These are phyloP conservation scores for Lordiphosa collinella DNA, from an alignment of 1,140 invertebrate genomes.

Conservation along the genomic window DNA sequence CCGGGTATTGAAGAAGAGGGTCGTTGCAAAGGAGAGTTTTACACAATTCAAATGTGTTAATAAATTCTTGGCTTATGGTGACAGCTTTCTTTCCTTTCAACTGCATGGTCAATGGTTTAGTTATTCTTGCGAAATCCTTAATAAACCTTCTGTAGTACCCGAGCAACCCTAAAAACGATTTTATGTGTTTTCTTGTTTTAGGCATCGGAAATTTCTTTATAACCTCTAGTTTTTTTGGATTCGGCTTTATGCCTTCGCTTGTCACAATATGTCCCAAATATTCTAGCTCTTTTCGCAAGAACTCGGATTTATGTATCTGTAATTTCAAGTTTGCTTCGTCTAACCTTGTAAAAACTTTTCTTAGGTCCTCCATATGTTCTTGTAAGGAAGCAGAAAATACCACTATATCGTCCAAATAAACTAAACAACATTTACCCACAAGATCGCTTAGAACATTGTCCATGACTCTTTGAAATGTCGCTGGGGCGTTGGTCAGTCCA, in stretches of 20 bases:
- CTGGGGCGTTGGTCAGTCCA: conserved; percentile 1
- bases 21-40: background rate
- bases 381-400: background rate
- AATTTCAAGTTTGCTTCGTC: background rate
- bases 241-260: background rate
- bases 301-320: background rate
- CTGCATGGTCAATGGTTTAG: conserved; percentile 1
- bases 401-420: background rate
- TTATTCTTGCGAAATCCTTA: background rate
- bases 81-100: conserved; percentile 10
- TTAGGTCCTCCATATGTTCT: background rate
- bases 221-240: background rate
- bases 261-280: conserved; percentile 1
- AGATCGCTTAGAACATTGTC: background rate
- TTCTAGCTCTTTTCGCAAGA: background rate
- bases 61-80: background rate
- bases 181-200: background rate
- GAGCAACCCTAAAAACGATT: background rate
- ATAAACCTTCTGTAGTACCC: conserved; percentile 1
- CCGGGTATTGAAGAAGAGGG: background rate
- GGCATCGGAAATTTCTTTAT: background rate
- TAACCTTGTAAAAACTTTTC: background rate
- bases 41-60: background rate
- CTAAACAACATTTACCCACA: background rate
- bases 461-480: background rate